Evolutionary conservation across 2,797 vertebrate genomes (phyloP).

Genomic region (Hoplostethus atlanticus): DNA sequence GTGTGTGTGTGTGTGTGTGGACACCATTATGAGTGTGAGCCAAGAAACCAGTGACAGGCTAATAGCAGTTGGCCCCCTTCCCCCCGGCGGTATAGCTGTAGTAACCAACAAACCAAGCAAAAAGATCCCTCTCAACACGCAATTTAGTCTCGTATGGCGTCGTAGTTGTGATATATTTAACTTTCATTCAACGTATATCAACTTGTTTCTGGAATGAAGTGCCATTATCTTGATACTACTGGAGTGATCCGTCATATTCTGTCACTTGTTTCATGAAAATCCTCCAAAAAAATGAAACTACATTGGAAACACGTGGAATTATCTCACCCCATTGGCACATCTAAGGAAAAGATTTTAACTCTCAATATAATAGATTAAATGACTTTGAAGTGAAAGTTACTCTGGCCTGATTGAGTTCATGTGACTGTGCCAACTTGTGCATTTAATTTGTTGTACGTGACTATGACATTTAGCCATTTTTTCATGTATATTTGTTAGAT

Average conservation of each 20-base stretch:
- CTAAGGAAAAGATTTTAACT: too few relatives aligned
- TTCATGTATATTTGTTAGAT: background rate
- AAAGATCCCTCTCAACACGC: slow-evolving; percentile 19
- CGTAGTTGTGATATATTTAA: too few relatives aligned
- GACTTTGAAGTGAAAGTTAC: too few relatives aligned
- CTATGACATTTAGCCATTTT: background rate
- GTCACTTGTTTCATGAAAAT: too few relatives aligned
- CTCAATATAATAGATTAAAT: too few relatives aligned
- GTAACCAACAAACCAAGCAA: slow-evolving; percentile 45
- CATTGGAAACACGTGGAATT: too few relatives aligned
- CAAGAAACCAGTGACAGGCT: slow-evolving; percentile 45
- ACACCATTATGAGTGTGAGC: slow-evolving; percentile 19
- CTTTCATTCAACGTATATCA: too few relatives aligned
- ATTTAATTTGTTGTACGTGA: background rate
- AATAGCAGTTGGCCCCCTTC: slow-evolving; percentile 29
- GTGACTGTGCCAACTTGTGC: background rate
- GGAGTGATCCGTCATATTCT: too few relatives aligned
- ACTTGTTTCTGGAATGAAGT: too few relatives aligned
- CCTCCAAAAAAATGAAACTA: too few relatives aligned
- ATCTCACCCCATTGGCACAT: too few relatives aligned
- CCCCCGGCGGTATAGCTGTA: slow-evolving; percentile 24
- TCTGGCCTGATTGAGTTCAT: background rate
- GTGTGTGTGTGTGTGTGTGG: slow-evolving; percentile 23
- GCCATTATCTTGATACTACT: too few relatives aligned
- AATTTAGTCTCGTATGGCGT: background rate